Evolutionary conservation across 2,797 vertebrate genomes (phyloP), one percentile per base, ranked within the genome.

Genomic region (Phataginus tricuspis): DNA sequence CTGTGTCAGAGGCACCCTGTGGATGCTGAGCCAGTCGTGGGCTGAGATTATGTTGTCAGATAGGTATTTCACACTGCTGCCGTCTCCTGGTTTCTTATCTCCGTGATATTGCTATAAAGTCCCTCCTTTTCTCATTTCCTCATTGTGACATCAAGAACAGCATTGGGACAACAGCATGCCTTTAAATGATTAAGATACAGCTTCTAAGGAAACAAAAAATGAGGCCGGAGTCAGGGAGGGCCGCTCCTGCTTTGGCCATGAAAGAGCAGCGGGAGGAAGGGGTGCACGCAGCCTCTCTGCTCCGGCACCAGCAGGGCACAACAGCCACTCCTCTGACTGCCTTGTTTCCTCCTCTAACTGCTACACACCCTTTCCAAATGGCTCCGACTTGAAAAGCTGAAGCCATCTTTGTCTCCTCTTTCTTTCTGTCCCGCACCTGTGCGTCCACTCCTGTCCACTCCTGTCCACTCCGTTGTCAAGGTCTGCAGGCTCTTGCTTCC

Each of bases 91-190:
- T 68, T 78, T 85, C 86, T 49, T 51, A 34, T 75, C 18, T 91
- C n/a, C 1, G 0, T 53, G 37, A 69, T 34, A 55, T 2, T 74
- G 57, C 68, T 66, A 51, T 42, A 92, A 84, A 10, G 18, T 6
- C 64, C 57, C 75, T 85, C 51, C 63, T 74, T 53, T 68, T 72
- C 63, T 93, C 69, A 80, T 77, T 95, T 96, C 86, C 80, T 92
- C 51, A 18, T 16, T n/a, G 23, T 51, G 37, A 77, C 55, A n/a
- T 77, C 42, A 74, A 80, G 74, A 72, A 82, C 42, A 74, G 71
- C n/a, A 31, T 57, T 14, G 19, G 87, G 59, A 68, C 23, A 51
- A 34, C 16, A 34, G 31, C 51, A 16, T 75, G 31, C n/a, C 49
- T 78, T 49, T 69, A 69, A 71, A 49, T 68, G 25, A 87, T 29